Base-by-base conservation (phyloP, 2,888 invertebrate species). In the Morpho helenor region DNA sequence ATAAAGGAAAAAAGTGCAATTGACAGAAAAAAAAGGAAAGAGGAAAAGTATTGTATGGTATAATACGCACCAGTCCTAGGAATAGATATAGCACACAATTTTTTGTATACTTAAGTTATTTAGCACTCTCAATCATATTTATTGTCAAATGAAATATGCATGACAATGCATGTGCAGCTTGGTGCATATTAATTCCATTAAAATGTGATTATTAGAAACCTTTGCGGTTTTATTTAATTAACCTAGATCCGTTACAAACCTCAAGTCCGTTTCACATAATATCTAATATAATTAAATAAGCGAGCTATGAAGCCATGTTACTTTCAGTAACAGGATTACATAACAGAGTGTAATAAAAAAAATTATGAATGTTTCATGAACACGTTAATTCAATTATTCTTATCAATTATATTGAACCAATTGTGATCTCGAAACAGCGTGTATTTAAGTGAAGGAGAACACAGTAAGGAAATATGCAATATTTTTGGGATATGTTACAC, bases 161-260 rank as follows among this genome's bases (percentile, higher is more conserved):
- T 82, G 80, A 82, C 80, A 76, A 83, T 86, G 84, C 82, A 77
- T 81, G 72, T 74, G 80, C 84, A 80, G 87, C 87, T 87, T 87
- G 73, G 72, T 82, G 87, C 86, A 81, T 88, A 86, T 67, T 87
- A 80, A 88, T 87, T 87, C 86, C 83, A 89, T 75, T 88, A 89
- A 88, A 90, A 77, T 86, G 81, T 88, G 82, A 90, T 88, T 88
- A 87, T 77, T 85, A 87, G 79, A 80, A 76, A 67, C 66, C 62
- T 64, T 41, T 68, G 73, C 69, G 66, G 79, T 77, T 74, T 68
- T 65, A 68, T 66, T 65, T 8, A 49, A 57, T 49, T 55, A 48
- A 43, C 41, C 50, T 42, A 60, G 42, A 56, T 51, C 55, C 49
- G 45, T 49, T 41, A 9, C 16, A 10, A n/a, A 49, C 55, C 49